Evolutionary conservation across 2,113 vertebrate species (phyloP).

Genomic region (Dromas ardeola): DNA sequence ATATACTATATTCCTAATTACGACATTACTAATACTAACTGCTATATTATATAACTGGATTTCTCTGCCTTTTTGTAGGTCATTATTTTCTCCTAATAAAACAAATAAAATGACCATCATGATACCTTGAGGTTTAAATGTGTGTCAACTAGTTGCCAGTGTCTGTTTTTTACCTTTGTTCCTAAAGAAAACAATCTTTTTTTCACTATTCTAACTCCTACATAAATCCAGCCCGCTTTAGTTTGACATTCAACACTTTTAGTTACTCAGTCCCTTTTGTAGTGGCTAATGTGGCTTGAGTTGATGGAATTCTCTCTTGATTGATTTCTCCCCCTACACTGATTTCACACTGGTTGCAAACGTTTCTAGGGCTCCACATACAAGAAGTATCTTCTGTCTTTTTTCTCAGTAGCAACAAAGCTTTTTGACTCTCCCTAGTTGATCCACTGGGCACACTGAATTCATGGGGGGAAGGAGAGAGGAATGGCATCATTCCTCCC

Average conservation of each 20-base stretch:
- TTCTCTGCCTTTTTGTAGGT: conserved; percentile 11
- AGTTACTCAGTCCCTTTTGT: not conserved
- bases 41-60: not conserved
- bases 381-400: not conserved
- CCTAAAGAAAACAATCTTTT: not conserved
- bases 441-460: not conserved
- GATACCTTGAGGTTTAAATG: not conserved
- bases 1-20: not conserved
- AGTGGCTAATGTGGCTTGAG: not conserved
- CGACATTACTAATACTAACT: not conserved
- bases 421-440: not conserved
- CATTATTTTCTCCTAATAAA: not conserved
- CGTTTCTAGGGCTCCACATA: not conserved
- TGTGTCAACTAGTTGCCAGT: not conserved
- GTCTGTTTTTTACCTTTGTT: not conserved
- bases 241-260: not conserved
- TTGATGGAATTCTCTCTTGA: not conserved
- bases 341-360: not conserved
- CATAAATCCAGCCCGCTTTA: not conserved
- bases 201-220: not conserved
- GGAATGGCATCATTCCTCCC: not conserved
- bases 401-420: not conserved
- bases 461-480: not conserved
- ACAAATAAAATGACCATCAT: not conserved
- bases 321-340: not conserved